Percentiles rank a stretch among this genome's conserved stretches.
These are phyloP conservation scores for Macropus fuliginosus DNA, from an alignment of 2,797 vertebrate genomes.

Conservation along the genomic window DNA sequence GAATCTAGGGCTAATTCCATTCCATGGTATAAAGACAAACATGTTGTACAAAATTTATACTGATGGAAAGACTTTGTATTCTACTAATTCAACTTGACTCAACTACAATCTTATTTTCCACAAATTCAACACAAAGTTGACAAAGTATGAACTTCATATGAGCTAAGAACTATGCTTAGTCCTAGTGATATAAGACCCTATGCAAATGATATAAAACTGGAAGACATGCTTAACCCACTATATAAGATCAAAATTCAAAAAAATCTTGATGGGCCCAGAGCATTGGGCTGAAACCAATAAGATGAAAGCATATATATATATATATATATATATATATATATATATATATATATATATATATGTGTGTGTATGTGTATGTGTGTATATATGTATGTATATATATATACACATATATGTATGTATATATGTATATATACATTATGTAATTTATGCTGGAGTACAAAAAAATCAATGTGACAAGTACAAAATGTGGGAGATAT, in stretches of 20 bases:
- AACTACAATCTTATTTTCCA: background rate
- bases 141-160: background rate
- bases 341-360: too few relatives aligned
- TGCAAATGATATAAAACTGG: background rate
- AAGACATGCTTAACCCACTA: background rate
- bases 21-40: background rate
- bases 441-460: background rate
- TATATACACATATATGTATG: too few relatives aligned
- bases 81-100: background rate
- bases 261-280: background rate
- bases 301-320: background rate
- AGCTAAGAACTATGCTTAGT: background rate
- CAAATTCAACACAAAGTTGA: background rate
- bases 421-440: too few relatives aligned
- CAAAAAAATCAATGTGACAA: background rate
- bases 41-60: background rate
- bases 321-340: too few relatives aligned
- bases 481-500: background rate
- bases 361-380: too few relatives aligned
- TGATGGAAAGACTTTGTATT: background rate
- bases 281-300: background rate
- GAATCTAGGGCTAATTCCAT: background rate
- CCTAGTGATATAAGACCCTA: background rate
- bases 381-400: too few relatives aligned
- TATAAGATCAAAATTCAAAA: background rate